Conservation (phyloP, 2,888 invertebrate species). For the Lomographa bimaculata region DNA sequence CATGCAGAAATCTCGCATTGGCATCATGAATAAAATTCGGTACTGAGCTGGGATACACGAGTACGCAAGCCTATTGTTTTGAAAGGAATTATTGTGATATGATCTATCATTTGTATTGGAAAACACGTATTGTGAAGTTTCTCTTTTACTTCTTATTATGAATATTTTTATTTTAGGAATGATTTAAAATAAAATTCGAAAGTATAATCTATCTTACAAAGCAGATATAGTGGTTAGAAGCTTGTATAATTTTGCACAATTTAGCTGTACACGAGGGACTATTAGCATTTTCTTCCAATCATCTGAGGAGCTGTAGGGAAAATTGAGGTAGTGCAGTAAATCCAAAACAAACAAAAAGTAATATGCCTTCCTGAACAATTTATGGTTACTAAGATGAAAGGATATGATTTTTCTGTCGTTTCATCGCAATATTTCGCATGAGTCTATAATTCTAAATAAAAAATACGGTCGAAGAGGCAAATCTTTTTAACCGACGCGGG, state of each 20-base stretch:
- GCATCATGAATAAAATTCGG: slow-evolving; percentile 39
- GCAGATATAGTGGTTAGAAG: too few relatives aligned
- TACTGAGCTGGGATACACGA: slow-evolving; percentile 23
- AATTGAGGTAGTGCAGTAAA: too few relatives aligned
- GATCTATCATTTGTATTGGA: slow-evolving; percentile 8
- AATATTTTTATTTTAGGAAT: too few relatives aligned
- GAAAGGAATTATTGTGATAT: slow-evolving; percentile 6
- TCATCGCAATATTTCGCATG: slow-evolving; percentile 66
- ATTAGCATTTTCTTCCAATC: too few relatives aligned
- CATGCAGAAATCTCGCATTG: slow-evolving; percentile 51
- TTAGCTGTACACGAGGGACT: too few relatives aligned
- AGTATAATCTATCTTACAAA: too few relatives aligned
- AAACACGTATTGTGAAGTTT: not conserved
- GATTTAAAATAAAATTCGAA: too few relatives aligned
- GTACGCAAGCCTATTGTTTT: slow-evolving; percentile 32
- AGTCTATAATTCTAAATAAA: slow-evolving; percentile 72
- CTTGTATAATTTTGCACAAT: too few relatives aligned
- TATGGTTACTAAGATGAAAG: slow-evolving; percentile 31
- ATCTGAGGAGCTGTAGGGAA: too few relatives aligned
- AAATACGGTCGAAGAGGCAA: slow-evolving; percentile 73
- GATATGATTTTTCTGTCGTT: slow-evolving; percentile 45
- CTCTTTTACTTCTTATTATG: too few relatives aligned
- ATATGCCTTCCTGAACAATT: too few relatives aligned
- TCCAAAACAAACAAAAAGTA: too few relatives aligned
- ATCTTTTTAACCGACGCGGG: slow-evolving; percentile 82